phyloP scores from a whole-genome alignment of 2,797 vertebrate genomes.

The Tokudaia tokunoshimensis region DNA sequence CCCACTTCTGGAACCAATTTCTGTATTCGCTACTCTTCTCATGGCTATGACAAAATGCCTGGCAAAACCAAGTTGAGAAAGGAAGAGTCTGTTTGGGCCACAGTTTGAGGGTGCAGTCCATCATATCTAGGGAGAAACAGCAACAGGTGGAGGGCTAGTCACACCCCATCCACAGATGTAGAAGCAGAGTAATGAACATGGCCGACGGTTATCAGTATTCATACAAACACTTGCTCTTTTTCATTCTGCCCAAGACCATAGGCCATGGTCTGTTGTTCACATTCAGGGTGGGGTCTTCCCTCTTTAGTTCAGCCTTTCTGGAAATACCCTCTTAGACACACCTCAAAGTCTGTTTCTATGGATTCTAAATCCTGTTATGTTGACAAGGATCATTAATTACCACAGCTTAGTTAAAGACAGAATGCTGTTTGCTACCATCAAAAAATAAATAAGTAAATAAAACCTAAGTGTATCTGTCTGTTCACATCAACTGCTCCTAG shows the following conservation, averaged over 20 bases:
- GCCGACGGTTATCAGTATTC: accelerated
- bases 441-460: not conserved
- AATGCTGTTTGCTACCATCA: not conserved
- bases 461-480: not conserved
- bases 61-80: not conserved
- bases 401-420: not conserved
- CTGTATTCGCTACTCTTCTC: not conserved
- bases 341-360: no score
- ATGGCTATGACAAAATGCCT: not conserved
- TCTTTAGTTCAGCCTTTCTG: not conserved
- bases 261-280: not conserved
- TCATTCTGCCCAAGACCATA: no score
- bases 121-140: not conserved
- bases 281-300: not conserved
- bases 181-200: not conserved
- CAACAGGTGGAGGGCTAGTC: not conserved
- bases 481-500: not conserved
- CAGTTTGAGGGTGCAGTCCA: not conserved
- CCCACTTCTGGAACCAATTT: not conserved
- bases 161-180: not conserved
- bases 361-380: not conserved
- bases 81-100: not conserved
- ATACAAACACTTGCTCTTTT: not conserved
- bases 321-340: not conserved
- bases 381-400: not conserved